phyloP scores from a whole-genome alignment of 2,888 invertebrate species.

The Apocheima hispidaria region DNA sequence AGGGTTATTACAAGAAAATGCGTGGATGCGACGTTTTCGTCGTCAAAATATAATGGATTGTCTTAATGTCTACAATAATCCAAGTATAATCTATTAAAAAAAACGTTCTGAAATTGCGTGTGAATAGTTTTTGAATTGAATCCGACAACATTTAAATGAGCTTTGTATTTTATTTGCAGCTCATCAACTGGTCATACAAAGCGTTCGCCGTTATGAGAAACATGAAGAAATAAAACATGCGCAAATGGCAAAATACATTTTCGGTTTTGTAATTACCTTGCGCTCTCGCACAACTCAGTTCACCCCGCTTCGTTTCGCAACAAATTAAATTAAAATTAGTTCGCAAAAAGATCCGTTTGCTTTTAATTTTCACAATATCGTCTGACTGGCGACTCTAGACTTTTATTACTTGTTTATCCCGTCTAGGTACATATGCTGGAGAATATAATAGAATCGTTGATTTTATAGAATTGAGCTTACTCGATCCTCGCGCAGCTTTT shows the following conservation, averaged over 20 bases:
- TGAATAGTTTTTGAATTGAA: constrained; percentile 15
- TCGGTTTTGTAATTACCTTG: constrained; percentile 48
- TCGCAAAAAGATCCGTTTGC: constrained; percentile 43
- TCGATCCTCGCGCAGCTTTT: background rate
- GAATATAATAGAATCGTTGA: constrained; percentile 6
- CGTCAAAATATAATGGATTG: no score
- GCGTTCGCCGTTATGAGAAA: constrained; percentile 82
- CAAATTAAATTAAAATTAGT: constrained; percentile 52
- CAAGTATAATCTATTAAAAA: background rate
- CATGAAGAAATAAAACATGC: constrained; percentile 73
- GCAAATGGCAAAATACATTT: constrained; percentile 45
- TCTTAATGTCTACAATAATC: no score
- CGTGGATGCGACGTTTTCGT: no score
- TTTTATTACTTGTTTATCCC: constrained; percentile 29
- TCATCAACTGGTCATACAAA: constrained; percentile 84
- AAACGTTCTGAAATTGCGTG: background rate
- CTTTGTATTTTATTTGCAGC: constrained; percentile 65
- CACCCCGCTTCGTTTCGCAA: constrained; percentile 50
- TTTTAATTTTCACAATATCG: constrained; percentile 47
- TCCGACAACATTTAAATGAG: constrained; percentile 21
- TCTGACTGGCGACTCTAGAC: constrained; percentile 38
- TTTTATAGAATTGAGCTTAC: constrained; percentile 14
- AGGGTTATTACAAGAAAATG: no score
- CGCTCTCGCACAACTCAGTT: constrained; percentile 45
- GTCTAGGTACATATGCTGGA: constrained; percentile 12